Base-by-base conservation (phyloP, 2,888 invertebrate species). In the Nineta flava region DNA sequence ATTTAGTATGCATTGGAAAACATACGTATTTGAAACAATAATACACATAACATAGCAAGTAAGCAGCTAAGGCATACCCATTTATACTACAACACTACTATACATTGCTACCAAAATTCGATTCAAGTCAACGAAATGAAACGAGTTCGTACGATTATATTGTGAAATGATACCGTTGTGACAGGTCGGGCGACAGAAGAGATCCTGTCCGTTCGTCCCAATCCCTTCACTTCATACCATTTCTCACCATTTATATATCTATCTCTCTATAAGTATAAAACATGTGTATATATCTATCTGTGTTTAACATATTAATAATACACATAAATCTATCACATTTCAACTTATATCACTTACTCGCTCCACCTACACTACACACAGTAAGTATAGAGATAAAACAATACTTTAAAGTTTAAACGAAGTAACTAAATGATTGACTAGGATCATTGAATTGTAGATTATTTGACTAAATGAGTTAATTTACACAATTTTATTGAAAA, bases 111-210 rank as follows among this genome's bases (percentile, higher is more conserved):
- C 38, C n/a, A 38, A 38, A n/a, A 15, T 38, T 9, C 38, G 15
- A 38, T 17, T 26, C 19, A 21, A 21, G 26, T 13, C 17, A 19
- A 16, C 44, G 44, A 44, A 26, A 19, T 21, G 19, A 44, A 44
- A 44, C 44, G 44, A 44, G 44, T 44, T 44, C 44, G 44, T 44
- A 16, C 44, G 44, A 44, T 13, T 9, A 21, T n/a, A 16, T 26
- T 16, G 26, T 44, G 44, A 44, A 44, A 44, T 44, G 44, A 48
- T 51, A 48, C 49, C 59, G 59, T 61, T 60, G 59, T 58, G 59
- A 58, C 59, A 59, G 60, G 59, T 60, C 60, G 59, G 56, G 59
- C 56, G 59, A 59, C 59, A 57, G 59, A 44, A 44, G 26, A 21
- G 21, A 26, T 13, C 26, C 26, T 26, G 26, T 26, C 26, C 26